Conservation (phyloP, 2,113 vertebrate genomes). For the Corydoras maculifer region DNA sequence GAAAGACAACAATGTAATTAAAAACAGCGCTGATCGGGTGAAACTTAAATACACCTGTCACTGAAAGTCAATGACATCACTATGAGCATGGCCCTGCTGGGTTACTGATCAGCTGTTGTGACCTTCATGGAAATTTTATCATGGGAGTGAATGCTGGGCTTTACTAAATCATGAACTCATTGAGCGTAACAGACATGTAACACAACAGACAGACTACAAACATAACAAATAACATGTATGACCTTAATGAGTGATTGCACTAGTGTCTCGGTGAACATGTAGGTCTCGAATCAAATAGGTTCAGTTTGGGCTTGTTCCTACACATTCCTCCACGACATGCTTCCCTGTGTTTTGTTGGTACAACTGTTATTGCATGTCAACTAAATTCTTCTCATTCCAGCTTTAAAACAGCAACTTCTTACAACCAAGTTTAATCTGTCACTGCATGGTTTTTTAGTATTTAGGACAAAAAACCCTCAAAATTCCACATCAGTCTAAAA, state of each 20-base stretch:
- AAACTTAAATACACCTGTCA: slow-evolving; percentile 37
- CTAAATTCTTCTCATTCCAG: slow-evolving; percentile 32
- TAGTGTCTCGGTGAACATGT: too few relatives aligned
- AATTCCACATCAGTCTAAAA: slow-evolving; percentile 16
- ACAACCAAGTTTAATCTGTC: slow-evolving; percentile 3
- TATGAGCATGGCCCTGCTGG: slow-evolving; percentile 15
- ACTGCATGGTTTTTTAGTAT: not conserved
- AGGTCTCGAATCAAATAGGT: too few relatives aligned
- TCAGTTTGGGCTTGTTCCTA: not conserved
- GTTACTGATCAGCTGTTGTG: slow-evolving; percentile 46
- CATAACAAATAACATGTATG: not conserved
- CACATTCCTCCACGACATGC: not conserved
- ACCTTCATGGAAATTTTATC: slow-evolving; percentile 39
- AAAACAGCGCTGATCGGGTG: not conserved
- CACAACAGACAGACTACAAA: slow-evolving; percentile 6
- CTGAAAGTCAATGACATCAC: slow-evolving; percentile 37
- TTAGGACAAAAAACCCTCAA: slow-evolving; percentile 19
- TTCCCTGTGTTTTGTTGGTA: slow-evolving; percentile 15
- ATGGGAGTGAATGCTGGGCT: slow-evolving; percentile 27
- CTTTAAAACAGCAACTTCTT: slow-evolving; percentile 22
- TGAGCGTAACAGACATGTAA: slow-evolving; percentile 14
- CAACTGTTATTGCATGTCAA: slow-evolving; percentile 4
- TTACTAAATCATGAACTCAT: slow-evolving; percentile 20
- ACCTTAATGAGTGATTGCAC: too few relatives aligned
- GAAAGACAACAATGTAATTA: too few relatives aligned